Percentiles rank a stretch among this genome's conserved stretches.
phyloP scores from a whole-genome alignment of 2,888 invertebrate genomes.

The Notodonta ziczac region DNA sequence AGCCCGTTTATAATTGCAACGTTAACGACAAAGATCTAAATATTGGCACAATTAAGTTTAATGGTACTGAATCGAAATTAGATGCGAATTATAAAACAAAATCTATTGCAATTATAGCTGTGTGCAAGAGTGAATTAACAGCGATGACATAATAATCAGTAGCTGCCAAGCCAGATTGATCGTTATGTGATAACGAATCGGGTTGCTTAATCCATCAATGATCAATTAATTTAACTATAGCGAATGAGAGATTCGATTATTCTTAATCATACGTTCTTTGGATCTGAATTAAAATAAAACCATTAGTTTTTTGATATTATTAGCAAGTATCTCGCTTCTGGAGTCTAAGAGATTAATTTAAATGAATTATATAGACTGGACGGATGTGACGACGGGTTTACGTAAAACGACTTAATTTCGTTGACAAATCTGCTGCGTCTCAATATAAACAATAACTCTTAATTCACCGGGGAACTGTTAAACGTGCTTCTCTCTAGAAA shows the following conservation, averaged over 20 bases:
- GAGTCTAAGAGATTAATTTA: too few species aligned
- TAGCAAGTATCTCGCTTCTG: too few species aligned
- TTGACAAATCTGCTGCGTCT: too few species aligned
- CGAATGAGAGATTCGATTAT: background rate
- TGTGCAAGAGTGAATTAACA: background rate
- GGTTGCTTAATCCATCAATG: constrained; percentile 8
- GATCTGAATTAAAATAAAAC: background rate
- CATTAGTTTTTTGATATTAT: too few species aligned
- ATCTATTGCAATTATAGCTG: background rate
- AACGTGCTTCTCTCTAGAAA: background rate
- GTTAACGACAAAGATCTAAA: background rate
- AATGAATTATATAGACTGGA: too few species aligned
- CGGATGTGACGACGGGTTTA: too few species aligned
- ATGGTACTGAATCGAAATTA: background rate
- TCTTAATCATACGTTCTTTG: background rate
- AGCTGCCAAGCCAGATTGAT: constrained; percentile 9
- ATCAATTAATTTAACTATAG: background rate
- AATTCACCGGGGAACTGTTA: background rate
- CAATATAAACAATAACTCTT: background rate
- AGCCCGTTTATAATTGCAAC: background rate
- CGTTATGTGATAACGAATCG: constrained; percentile 14
- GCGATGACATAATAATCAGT: constrained; percentile 12
- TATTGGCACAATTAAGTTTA: background rate
- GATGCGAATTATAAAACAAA: too few species aligned
- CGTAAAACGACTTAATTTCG: too few species aligned